A percentile compares a stretch with the other conserved stretches of the same genome.
phyloP scores from a whole-genome alignment of 2,113 vertebrate species.

The Gambusia affinis region DNA sequence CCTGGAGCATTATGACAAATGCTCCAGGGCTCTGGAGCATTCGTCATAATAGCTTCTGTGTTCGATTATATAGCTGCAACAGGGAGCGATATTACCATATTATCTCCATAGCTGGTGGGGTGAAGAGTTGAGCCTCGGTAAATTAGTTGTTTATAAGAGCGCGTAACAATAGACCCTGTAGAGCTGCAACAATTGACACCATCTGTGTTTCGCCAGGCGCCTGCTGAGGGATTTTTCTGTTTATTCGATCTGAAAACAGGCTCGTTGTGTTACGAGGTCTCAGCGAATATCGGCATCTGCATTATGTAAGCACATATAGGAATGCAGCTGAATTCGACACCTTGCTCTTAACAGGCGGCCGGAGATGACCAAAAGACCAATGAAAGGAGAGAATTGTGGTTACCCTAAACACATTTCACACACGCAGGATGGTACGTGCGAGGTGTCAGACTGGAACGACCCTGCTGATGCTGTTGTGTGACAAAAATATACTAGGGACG shows the following conservation, averaged over 20 bases:
- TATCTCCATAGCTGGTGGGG: constrained; percentile 16
- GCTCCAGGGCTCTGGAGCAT: neutral
- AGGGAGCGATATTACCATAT: constrained; percentile 36
- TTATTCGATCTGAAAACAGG: constrained; percentile 18
- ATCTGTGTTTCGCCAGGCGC: constrained; percentile 33
- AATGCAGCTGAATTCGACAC: constrained; percentile 28
- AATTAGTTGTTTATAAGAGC: constrained; percentile 37
- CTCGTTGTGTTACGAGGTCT: constrained; percentile 15
- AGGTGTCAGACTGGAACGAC: neutral
- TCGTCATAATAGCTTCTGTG: constrained; percentile 24
- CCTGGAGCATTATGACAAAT: neutral
- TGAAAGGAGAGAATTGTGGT: constrained; percentile 3
- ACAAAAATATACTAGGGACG: neutral
- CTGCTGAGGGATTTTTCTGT: constrained; percentile 22
- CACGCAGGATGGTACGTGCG: neutral
- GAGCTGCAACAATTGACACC: constrained; percentile 38
- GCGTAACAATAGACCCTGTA: constrained; percentile 37
- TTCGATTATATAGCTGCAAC: constrained; percentile 26
- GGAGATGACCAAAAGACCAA: neutral
- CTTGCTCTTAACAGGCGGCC: neutral
- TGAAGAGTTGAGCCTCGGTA: constrained; percentile 63
- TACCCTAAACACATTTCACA: neutral
- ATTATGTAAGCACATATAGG: constrained; percentile 57
- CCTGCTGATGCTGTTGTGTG: neutral
- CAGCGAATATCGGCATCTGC: constrained; percentile 37